Conservation (phyloP, 2,888 invertebrate genomes). For the Bimastos eiseni region DNA sequence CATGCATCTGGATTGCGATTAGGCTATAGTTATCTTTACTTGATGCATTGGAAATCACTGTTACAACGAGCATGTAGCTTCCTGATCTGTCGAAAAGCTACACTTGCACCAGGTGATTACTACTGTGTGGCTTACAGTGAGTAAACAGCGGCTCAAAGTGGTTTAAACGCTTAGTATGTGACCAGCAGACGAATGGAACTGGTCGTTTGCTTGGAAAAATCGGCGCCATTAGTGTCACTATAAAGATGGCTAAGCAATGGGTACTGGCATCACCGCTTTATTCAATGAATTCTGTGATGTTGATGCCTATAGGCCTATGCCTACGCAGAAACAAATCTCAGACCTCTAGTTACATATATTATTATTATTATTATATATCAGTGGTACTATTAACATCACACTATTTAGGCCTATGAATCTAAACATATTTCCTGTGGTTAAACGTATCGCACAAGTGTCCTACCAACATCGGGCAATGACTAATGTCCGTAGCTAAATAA, state of each 20-base stretch:
- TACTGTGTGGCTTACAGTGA: background rate
- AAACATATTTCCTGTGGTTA: background rate
- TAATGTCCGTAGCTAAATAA: background rate
- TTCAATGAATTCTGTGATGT: background rate
- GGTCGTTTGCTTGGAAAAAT: background rate
- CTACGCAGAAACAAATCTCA: background rate
- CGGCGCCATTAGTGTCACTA: background rate
- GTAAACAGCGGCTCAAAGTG: background rate
- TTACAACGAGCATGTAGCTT: no score
- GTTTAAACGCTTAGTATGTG: background rate
- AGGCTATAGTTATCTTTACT: background rate
- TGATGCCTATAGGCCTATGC: background rate
- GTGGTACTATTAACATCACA: no score
- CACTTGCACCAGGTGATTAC: background rate
- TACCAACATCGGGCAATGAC: background rate
- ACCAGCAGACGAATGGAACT: background rate
- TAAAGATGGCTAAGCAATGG: background rate
- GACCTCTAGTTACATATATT: background rate
- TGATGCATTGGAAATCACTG: background rate
- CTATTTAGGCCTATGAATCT: background rate
- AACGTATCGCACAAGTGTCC: background rate
- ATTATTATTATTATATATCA: no score
- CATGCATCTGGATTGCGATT: background rate
- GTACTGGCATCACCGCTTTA: no score
- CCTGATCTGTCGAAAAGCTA: no score